Evolutionary conservation across 2,888 invertebrate genomes (phyloP).

Genomic region (Clivina fossor): DNA sequence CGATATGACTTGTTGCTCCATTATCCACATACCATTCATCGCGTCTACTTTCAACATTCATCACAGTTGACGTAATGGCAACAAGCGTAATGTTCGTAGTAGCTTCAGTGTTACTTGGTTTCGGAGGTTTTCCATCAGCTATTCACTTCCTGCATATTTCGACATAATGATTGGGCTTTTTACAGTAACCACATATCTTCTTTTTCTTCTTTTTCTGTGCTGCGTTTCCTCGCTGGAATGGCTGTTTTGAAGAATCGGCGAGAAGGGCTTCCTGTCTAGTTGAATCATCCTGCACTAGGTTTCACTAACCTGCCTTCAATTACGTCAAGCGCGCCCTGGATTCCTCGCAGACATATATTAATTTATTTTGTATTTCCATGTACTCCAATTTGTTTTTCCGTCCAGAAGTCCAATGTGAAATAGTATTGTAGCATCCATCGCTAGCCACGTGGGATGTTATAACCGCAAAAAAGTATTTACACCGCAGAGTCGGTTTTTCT

Average conservation of each 20-base stretch:
- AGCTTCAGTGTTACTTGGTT: constrained; percentile 11
- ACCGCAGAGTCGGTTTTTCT: too few relatives aligned
- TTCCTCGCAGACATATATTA: too few relatives aligned
- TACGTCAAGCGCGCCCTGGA: too few relatives aligned
- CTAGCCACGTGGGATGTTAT: too few relatives aligned
- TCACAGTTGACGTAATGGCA: neutral
- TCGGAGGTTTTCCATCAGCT: constrained; percentile 27
- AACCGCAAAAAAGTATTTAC: neutral
- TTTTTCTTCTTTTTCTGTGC: neutral
- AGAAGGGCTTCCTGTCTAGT: constrained; percentile 4
- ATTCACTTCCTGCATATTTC: constrained; percentile 26
- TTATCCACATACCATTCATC: constrained; percentile 28
- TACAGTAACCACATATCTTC: constrained; percentile 26
- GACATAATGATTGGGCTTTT: constrained; percentile 17
- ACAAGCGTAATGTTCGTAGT: neutral
- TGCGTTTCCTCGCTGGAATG: too few relatives aligned
- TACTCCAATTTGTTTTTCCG: too few relatives aligned
- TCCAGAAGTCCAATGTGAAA: too few relatives aligned
- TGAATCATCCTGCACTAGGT: too few relatives aligned
- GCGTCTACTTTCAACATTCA: constrained; percentile 6
- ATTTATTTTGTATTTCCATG: too few relatives aligned
- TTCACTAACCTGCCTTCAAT: too few relatives aligned
- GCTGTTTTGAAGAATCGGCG: neutral
- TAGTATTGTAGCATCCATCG: too few relatives aligned
- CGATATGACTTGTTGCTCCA: constrained; percentile 24